These are phyloP conservation scores for Apamea anceps DNA, from an alignment of 2,888 invertebrate genomes.

Conservation along the genomic window DNA sequence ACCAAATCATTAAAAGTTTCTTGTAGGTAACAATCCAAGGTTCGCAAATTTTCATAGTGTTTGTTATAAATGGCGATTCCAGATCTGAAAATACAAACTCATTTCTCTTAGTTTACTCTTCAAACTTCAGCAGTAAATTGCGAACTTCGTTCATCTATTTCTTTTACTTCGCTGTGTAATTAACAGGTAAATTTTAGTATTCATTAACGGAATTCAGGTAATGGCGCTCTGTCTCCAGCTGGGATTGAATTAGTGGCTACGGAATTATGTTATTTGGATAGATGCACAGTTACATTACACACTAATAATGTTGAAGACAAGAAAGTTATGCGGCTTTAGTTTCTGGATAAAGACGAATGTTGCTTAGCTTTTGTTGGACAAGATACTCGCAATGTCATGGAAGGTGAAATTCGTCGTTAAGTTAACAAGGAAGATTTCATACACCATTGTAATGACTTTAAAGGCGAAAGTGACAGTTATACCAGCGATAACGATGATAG, in stretches of 20 bases:
- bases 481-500: neutral
- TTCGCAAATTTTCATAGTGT: constrained; percentile 48
- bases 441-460: neutral
- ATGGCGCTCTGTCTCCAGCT: constrained; percentile 33
- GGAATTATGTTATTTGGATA: constrained; percentile 31
- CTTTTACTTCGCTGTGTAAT: constrained; percentile 48
- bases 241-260: constrained; percentile 33
- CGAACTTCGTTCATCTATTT: constrained; percentile 53
- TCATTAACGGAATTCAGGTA: constrained; percentile 45
- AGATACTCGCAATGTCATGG: neutral
- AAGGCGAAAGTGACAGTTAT: neutral
- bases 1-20: constrained; percentile 41
- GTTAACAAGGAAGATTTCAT: neutral
- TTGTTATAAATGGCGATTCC: constrained; percentile 39
- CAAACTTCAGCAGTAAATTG: constrained; percentile 55
- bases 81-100: constrained; percentile 51
- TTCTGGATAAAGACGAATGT: neutral
- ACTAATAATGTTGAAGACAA: neutral
- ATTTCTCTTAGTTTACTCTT: constrained; percentile 55
- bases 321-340: neutral
- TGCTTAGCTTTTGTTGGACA: neutral
- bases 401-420: neutral
- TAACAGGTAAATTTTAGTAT: constrained; percentile 54
- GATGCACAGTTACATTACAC: neutral
- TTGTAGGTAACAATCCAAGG: constrained; percentile 34